Conservation (phyloP, 2,113 vertebrate species). For the Murina feae region DNA sequence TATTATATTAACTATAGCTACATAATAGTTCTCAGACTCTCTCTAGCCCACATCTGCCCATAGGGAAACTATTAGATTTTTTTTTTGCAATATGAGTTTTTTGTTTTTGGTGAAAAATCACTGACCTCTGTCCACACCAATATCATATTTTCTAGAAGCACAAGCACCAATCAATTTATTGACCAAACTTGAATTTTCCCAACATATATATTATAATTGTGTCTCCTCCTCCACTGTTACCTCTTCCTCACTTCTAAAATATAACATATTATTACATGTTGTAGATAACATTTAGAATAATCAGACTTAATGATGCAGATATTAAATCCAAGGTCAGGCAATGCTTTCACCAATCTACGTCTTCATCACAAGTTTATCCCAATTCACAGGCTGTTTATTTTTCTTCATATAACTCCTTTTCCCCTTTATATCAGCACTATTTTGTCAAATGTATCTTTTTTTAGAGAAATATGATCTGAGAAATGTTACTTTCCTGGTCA, state of each 20-base stretch:
- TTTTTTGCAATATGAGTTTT: slow-evolving; percentile 5
- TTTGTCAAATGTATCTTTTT: not conserved
- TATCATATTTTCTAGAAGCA: slow-evolving; percentile 17
- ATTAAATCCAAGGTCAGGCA: slow-evolving; percentile 21
- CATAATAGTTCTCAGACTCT: not conserved
- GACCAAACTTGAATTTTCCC: not conserved
- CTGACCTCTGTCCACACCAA: not conserved
- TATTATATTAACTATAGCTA: not conserved
- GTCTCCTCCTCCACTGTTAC: not conserved
- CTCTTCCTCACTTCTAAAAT: slow-evolving; percentile 2
- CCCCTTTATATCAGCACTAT: slow-evolving; percentile 2
- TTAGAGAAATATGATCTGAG: slow-evolving; percentile 8
- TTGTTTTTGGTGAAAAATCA: slow-evolving; percentile 31
- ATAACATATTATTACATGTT: not conserved
- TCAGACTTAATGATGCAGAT: not conserved
- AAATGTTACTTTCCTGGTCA: slow-evolving; percentile 1
- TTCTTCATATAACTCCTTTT: not conserved
- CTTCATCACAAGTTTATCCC: not conserved
- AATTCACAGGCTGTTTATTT: not conserved
- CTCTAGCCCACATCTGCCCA: not conserved
- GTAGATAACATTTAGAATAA: not conserved
- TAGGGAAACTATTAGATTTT: not conserved
- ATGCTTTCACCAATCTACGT: not conserved
- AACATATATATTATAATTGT: not conserved
- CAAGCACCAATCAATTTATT: slow-evolving; percentile 7